Evolutionary conservation across 1,140 invertebrate genomes (phyloP).

Genomic region (Atta cephalotes): DNA sequence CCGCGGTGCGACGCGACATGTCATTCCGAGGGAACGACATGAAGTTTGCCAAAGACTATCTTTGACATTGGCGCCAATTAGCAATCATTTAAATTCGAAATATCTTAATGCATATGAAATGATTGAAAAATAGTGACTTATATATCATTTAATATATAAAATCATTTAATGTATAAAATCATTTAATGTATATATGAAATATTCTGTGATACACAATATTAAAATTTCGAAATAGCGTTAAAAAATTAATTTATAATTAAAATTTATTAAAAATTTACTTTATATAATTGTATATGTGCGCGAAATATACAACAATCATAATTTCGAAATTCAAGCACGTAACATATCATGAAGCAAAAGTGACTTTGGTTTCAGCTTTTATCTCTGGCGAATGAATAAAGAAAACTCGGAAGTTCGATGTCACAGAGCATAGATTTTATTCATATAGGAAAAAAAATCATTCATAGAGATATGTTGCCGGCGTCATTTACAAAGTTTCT

Average conservation of each 20-base stretch:
- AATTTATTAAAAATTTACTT: neutral
- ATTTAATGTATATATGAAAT: neutral
- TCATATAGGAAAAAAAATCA: conserved; percentile 73
- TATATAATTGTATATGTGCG: neutral
- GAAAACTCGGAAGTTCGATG: conserved; percentile 33
- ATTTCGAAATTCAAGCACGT: neutral
- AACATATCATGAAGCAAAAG: neutral
- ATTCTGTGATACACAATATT: neutral
- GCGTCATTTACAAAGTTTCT: conserved; percentile 69
- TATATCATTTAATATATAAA: neutral
- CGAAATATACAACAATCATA: neutral
- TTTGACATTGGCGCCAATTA: neutral
- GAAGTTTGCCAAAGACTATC: neutral
- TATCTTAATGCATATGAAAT: neutral
- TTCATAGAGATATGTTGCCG: conserved; percentile 75
- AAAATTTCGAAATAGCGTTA: neutral
- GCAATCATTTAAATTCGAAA: neutral
- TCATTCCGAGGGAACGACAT: too few relatives aligned
- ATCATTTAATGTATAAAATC: neutral
- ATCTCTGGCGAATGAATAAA: neutral
- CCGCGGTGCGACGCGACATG: neutral
- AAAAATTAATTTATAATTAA: conserved; percentile 2
- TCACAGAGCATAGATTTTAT: conserved; percentile 71
- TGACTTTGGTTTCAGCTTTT: neutral
- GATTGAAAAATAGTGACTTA: neutral